Conservation (phyloP, 2,888 invertebrate species). For the Crematogaster levior region DNA sequence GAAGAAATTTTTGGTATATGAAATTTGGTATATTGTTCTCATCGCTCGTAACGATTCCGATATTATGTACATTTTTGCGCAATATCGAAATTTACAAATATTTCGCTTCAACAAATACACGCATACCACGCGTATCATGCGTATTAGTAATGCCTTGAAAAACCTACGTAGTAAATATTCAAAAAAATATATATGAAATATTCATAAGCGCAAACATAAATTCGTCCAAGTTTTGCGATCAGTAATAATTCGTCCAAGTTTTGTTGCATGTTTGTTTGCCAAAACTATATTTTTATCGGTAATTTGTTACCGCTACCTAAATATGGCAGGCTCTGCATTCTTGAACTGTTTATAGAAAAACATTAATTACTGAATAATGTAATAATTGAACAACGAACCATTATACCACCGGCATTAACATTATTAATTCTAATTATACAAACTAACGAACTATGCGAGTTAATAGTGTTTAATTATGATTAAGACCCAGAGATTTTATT, state of each 20-base stretch:
- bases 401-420: not conserved
- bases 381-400: not conserved
- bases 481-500: not conserved
- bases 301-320: slow-evolving; percentile 29
- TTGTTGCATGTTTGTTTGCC: slow-evolving; percentile 34
- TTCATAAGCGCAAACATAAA: slow-evolving; percentile 61
- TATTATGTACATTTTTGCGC: slow-evolving; percentile 27
- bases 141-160: slow-evolving; percentile 41
- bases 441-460: not conserved
- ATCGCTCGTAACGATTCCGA: not conserved
- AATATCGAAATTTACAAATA: slow-evolving; percentile 35
- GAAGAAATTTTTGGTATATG: not conserved
- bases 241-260: slow-evolving; percentile 38
- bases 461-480: not conserved
- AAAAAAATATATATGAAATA: slow-evolving; percentile 59
- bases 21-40: slow-evolving; percentile 22
- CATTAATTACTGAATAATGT: not conserved
- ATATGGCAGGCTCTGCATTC: slow-evolving; percentile 6
- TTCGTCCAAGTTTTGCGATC: slow-evolving; percentile 35
- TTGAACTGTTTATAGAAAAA: not conserved
- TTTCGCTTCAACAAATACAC: slow-evolving; percentile 19
- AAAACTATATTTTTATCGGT: slow-evolving; percentile 33
- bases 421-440: not conserved
- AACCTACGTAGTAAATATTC: slow-evolving; percentile 51
- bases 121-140: not conserved